Evolutionary conservation across 2,797 vertebrate species (phyloP).

Genomic region (Halcyon chelicuti): DNA sequence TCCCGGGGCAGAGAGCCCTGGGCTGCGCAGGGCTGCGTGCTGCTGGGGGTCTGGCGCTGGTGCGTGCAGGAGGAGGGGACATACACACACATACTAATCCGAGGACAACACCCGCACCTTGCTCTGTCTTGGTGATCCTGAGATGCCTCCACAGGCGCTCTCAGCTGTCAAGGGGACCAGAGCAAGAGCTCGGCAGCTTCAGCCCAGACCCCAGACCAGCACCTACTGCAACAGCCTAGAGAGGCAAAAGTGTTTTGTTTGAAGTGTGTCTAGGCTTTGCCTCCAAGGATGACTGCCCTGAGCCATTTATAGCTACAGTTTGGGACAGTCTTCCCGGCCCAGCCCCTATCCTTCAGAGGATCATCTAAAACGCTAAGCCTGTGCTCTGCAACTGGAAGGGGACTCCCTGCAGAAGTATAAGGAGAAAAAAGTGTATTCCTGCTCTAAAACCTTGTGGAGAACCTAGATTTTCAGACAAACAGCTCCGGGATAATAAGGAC

Average conservation of each 20-base stretch:
- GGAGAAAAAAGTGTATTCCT: neutral
- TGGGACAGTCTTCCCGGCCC: neutral
- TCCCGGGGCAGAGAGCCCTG: neutral
- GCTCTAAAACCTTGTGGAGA: neutral
- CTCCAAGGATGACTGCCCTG: constrained; percentile 7
- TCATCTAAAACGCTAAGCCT: neutral
- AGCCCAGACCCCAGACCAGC: neutral
- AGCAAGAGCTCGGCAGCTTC: neutral
- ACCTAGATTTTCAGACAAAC: neutral
- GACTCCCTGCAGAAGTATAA: neutral
- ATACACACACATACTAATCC: rapidly evolving
- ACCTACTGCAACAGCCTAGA: neutral
- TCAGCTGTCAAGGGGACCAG: neutral
- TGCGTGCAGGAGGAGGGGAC: neutral
- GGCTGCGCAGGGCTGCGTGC: rapidly evolving
- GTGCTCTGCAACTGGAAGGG: neutral
- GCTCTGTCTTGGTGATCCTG: neutral
- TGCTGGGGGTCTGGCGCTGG: rapidly evolving
- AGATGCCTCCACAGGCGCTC: neutral
- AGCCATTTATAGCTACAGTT: constrained; percentile 61
- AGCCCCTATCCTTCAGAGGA: neutral
- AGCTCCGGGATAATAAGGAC: neutral
- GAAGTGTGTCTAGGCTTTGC: constrained; percentile 17
- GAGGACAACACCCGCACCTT: neutral
- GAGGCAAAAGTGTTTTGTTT: neutral